phyloP scores from a whole-genome alignment of 2,888 invertebrate genomes.

The Agriopis marginaria region DNA sequence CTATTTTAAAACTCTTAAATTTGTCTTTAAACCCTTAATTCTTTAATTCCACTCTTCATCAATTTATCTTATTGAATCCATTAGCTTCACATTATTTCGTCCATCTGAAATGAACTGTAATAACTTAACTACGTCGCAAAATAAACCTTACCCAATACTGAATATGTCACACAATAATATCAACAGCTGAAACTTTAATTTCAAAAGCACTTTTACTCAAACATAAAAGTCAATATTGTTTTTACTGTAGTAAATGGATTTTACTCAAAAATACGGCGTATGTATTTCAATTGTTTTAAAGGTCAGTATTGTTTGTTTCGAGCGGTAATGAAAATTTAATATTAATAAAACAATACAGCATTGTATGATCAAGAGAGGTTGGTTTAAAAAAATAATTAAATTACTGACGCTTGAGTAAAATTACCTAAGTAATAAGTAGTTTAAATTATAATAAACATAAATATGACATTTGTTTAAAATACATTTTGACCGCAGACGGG shows the following conservation, averaged over 20 bases:
- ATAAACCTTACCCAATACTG: not conserved
- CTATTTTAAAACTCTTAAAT: no score
- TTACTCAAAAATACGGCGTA: no score
- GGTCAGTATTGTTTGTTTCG: not conserved
- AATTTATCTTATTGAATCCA: constrained; percentile 12
- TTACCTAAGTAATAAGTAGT: no score
- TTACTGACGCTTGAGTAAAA: no score
- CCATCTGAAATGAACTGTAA: not conserved
- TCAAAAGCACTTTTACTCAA: not conserved
- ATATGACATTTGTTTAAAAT: no score
- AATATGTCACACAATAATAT: not conserved
- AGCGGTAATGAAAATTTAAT: constrained; percentile 2
- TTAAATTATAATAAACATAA: no score
- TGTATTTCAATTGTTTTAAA: no score
- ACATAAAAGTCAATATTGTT: not conserved
- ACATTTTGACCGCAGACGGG: no score
- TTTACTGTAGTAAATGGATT: no score
- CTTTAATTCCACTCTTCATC: not conserved
- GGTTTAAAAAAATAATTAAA: no score
- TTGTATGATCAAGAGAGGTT: not conserved
- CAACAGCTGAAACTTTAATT: not conserved
- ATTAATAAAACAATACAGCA: constrained; percentile 7
- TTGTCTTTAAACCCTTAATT: no score
- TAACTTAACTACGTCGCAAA: not conserved
- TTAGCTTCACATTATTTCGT: constrained; percentile 8